Evolutionary conservation across 1,140 invertebrate genomes (phyloP).

Genomic region (Drosophila athabasca): DNA sequence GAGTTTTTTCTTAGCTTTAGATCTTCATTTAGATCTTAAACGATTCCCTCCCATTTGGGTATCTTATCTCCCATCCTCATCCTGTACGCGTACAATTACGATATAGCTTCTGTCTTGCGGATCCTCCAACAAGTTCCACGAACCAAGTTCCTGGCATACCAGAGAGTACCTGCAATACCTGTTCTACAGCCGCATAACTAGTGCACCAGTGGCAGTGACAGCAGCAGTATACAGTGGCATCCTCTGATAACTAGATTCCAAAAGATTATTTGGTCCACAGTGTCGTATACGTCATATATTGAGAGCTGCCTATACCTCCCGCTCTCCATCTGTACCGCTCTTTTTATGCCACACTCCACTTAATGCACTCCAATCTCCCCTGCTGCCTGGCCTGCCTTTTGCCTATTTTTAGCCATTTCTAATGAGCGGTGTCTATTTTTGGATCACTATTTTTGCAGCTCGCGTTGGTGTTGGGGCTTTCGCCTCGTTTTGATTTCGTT

Average conservation of each 20-base stretch:
- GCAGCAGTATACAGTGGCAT: not conserved
- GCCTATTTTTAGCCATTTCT: conserved; percentile 78
- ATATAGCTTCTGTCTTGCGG: no score
- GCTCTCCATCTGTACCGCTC: not conserved
- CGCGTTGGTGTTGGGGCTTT: conserved; percentile 55
- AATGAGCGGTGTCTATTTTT: conserved; percentile 77
- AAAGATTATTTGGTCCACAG: conserved; percentile 25
- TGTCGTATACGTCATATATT: conserved; percentile 42
- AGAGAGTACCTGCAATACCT: conserved; percentile 8
- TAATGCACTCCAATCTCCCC: conserved; percentile 14
- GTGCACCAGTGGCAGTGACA: conserved; percentile 25
- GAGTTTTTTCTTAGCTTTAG: no score
- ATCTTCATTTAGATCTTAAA: no score
- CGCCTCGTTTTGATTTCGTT: conserved; percentile 43
- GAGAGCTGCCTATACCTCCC: not conserved
- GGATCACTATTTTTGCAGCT: conserved; percentile 45
- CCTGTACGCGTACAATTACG: no score
- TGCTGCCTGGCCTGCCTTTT: conserved; percentile 7
- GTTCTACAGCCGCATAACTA: conserved; percentile 32
- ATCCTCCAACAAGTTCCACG: no score
- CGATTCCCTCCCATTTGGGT: no score
- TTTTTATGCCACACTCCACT: conserved; percentile 13
- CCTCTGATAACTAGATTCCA: conserved; percentile 34
- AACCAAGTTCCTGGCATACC: no score
- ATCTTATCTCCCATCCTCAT: no score